Evolutionary conservation across 2,888 invertebrate genomes (phyloP), one percentile per base, ranked within the genome.

Genomic region (Aporophyla lueneburgensis): DNA sequence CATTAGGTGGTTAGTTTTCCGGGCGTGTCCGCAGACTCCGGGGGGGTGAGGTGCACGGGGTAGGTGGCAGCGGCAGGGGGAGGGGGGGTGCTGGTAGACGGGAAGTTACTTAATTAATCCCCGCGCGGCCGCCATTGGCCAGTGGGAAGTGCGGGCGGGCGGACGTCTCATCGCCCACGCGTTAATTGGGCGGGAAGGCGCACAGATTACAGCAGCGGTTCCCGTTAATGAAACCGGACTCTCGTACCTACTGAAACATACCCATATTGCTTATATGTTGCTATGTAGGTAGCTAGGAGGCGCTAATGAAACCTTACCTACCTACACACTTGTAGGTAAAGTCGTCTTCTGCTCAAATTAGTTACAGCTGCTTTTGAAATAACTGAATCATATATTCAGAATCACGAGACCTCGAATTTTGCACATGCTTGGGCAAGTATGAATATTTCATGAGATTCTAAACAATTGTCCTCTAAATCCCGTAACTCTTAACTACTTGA

Each of bases 1-100:
- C 96, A 96, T 96, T 96, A 96, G 96, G 96, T 95, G 96, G 96
- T 96, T 96, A 96, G 96, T 96, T 96, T 96, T 96, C 96, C 96
- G 96, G 96, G 96, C 96, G 96, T 96, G 96, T 96, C 96, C 96
- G 95, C 96, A 96, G 96, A 95, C 95, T 95, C 96, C 95, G 93
- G 91, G 89, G 87, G 92, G 92, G 91, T 89, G 93, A 90, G 93
- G 92, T 90, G 92, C 89, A 90, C 89, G 90, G 91, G 83, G 89
- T 74, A 87, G 89, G 84, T 83, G 87, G 86, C 76, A 71, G 78
- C 69, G 88, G 87, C 84, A 85, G 79, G 88, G 86, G 91, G 88
- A 83, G 88, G 89, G 88, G 90, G 89, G 92, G 88, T 78, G 88
- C 90, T 89, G 91, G 89, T 91, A 91, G 94, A 92, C 94, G 95